Evolutionary conservation across 2,797 vertebrate genomes (phyloP).

Genomic region (Eospalax fontanierii): DNA sequence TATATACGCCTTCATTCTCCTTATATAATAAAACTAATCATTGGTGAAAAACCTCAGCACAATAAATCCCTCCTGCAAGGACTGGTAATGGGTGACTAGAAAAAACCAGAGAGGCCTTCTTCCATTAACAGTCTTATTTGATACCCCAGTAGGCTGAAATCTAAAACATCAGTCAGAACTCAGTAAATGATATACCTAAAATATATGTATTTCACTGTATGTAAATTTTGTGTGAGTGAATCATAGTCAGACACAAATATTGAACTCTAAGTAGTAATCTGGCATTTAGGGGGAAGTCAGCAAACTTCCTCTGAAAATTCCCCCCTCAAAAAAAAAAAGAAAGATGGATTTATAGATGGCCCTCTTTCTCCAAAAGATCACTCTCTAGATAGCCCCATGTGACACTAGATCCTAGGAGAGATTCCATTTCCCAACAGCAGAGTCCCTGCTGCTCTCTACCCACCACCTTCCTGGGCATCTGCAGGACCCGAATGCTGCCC

Average conservation of each 20-base stretch:
- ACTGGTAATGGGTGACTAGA: neutral
- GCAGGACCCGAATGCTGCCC: neutral
- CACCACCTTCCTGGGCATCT: neutral
- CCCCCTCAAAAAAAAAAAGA: neutral
- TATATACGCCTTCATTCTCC: neutral
- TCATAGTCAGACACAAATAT: neutral
- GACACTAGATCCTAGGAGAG: neutral
- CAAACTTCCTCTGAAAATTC: neutral
- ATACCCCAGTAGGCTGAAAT: neutral
- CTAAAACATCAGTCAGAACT: neutral
- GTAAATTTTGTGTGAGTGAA: neutral
- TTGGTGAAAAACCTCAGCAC: neutral
- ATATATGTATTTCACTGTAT: neutral
- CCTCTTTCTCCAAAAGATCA: neutral
- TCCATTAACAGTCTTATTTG: neutral
- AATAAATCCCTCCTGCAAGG: neutral
- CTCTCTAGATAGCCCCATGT: rapidly evolving
- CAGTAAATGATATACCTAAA: neutral
- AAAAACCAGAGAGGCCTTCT: neutral
- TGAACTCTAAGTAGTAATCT: neutral
- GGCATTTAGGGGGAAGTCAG: neutral
- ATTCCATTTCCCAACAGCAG: no score
- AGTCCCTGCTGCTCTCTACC: neutral
- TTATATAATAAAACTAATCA: neutral
- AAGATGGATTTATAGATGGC: neutral